These are phyloP conservation scores for Troides helena DNA, from an alignment of 2,888 invertebrate genomes.

Conservation along the genomic window DNA sequence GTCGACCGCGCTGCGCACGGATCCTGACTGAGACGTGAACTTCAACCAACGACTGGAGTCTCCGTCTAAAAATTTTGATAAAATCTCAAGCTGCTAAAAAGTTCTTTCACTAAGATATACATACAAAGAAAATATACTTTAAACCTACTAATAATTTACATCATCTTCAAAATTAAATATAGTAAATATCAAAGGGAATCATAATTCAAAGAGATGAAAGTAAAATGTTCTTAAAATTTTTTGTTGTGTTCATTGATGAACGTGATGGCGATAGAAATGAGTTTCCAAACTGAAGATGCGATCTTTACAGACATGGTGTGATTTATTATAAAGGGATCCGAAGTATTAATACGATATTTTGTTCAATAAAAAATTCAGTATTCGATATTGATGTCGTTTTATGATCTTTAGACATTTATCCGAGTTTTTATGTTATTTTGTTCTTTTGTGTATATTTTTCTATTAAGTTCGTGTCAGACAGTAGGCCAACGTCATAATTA, in stretches of 20 bases:
- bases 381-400: too few species aligned
- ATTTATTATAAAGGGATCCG: not conserved
- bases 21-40: constrained; percentile 40
- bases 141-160: too few species aligned
- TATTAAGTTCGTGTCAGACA: too few species aligned
- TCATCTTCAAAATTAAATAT: not conserved
- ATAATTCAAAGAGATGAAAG: constrained; percentile 3
- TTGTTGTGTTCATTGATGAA: constrained; percentile 16
- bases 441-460: too few species aligned
- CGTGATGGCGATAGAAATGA: constrained; percentile 21
- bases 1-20: constrained; percentile 38
- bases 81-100: not conserved
- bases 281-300: constrained; percentile 9
- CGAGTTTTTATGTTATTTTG: too few species aligned
- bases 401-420: too few species aligned
- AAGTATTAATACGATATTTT: not conserved
- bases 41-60: constrained; percentile 11
- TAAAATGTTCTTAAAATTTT: constrained; percentile 12
- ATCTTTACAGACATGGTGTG: not conserved
- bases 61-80: not conserved
- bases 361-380: too few species aligned
- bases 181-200: not conserved
- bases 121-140: too few species aligned
- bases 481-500: too few species aligned
- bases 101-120: too few species aligned